Percentiles rank a stretch among this genome's conserved stretches.
Evolutionary conservation across 2,797 vertebrate species (phyloP).

Genomic region (Denticeps clupeoides): DNA sequence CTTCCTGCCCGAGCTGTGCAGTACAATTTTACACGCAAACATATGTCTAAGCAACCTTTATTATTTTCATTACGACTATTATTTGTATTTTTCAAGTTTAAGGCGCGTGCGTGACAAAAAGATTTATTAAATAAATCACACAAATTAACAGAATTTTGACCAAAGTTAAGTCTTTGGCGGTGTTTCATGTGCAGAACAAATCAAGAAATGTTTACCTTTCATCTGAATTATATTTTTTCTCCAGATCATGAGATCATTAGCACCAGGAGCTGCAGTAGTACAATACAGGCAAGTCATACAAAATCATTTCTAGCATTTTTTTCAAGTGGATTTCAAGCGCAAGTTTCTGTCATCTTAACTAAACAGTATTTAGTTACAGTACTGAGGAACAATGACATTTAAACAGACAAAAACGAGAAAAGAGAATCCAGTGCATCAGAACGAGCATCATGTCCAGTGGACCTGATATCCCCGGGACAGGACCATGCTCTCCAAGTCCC

Average conservation of each 20-base stretch:
- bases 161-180: neutral
- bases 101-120: neutral
- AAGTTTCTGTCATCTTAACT: no score
- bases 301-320: no score
- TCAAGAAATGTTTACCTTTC: neutral
- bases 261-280: neutral
- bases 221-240: no score
- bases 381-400: no score
- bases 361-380: no score
- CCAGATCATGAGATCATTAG: no score
- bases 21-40: no score
- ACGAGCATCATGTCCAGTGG: conserved; percentile 40
- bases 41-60: neutral
- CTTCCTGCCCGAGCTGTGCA: neutral
- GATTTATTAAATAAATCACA: conserved; percentile 22
- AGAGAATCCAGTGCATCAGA: neutral
- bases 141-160: neutral
- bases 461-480: conserved; percentile 56
- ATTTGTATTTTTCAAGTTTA: neutral
- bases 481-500: conserved; percentile 62
- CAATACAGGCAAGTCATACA: neutral
- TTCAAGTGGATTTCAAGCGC: no score
- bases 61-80: neutral
- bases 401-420: no score
- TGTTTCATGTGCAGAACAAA: neutral